Conservation (phyloP, 2,888 invertebrate species). For the Sycophila texana region DNA sequence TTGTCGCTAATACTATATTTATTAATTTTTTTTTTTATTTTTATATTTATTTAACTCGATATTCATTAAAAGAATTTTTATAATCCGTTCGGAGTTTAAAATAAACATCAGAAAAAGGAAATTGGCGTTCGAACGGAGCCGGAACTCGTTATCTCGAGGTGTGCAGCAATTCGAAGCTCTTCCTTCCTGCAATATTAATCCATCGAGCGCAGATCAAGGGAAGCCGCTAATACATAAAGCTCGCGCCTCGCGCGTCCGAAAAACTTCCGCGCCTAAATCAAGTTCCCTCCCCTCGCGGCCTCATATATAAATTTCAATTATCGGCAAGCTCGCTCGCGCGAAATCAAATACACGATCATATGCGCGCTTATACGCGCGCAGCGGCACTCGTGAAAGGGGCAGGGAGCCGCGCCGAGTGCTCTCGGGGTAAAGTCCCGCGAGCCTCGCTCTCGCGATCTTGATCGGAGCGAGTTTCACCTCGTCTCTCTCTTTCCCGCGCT, state of each 20-base stretch:
- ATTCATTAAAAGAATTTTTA: no score
- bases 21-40: no score
- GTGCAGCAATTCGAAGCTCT: slow-evolving; percentile 1
- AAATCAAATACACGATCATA: slow-evolving; percentile 57
- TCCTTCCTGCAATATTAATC: slow-evolving; percentile 24
- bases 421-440: slow-evolving; percentile 13
- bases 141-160: neutral
- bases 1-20: no score
- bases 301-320: slow-evolving; percentile 58
- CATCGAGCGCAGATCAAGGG: neutral
- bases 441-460: slow-evolving; percentile 44
- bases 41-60: no score
- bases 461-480: slow-evolving; percentile 52
- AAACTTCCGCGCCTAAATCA: slow-evolving; percentile 8
- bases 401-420: slow-evolving; percentile 33
- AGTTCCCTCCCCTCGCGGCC: slow-evolving; percentile 11
- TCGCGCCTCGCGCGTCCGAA: no score
- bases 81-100: no score
- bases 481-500: slow-evolving; percentile 19
- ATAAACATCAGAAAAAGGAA: no score
- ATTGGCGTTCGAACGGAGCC: no score
- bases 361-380: slow-evolving; percentile 6
- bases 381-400: slow-evolving; percentile 12
- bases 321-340: slow-evolving; percentile 47
- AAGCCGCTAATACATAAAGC: slow-evolving; percentile 45